Evolutionary conservation across 2,888 invertebrate genomes (phyloP), one percentile per base, ranked within the genome.

Genomic region (Phaonia tiefii): DNA sequence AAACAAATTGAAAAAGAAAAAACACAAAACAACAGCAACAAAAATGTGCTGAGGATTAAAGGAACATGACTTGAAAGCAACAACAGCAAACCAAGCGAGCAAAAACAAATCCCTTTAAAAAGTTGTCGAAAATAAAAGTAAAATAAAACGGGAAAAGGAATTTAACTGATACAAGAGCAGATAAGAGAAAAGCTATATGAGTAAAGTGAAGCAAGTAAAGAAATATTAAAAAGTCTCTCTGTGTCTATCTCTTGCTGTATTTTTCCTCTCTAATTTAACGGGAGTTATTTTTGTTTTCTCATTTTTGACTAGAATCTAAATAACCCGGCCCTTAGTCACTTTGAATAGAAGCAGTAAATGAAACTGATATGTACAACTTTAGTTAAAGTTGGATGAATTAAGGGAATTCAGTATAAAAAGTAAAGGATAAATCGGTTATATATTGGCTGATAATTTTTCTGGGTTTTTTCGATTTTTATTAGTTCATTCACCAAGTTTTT

Each of bases 281-380:
- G 11, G 44, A n/a, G 11, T 44, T 44, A n/a, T 44, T 10, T 44
- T 44, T 10, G 11, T 5, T 2, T 17, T 15, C 44, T 46, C 20
- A 22, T 22, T 17, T 51, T 51, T 22, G 8, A 8, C 3, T 51
- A 20, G 20, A 4, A 51, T 20, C 11, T 8, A 15, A 31, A 69
- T 17, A 69, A 54, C 69, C 69, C 54, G 69, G 54, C 69, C 69
- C 54, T 69, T 56, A 54, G 42, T 42, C 63, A 63, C 63, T 63
- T 39, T 8, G 51, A n/a, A n/a, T n/a, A n/a, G n/a, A 58, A 60
- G n/a, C 31, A 26, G n/a, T 39, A 10, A 17, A 39, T 60, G 20
- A 60, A 60, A 17, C 15, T n/a, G n/a, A n/a, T n/a, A n/a, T n/a
- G n/a, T n/a, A n/a, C n/a, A n/a, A n/a, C n/a, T n/a, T n/a, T n/a